phyloP scores from a whole-genome alignment of 1,140 invertebrate genomes.

The Eciton burchellii region DNA sequence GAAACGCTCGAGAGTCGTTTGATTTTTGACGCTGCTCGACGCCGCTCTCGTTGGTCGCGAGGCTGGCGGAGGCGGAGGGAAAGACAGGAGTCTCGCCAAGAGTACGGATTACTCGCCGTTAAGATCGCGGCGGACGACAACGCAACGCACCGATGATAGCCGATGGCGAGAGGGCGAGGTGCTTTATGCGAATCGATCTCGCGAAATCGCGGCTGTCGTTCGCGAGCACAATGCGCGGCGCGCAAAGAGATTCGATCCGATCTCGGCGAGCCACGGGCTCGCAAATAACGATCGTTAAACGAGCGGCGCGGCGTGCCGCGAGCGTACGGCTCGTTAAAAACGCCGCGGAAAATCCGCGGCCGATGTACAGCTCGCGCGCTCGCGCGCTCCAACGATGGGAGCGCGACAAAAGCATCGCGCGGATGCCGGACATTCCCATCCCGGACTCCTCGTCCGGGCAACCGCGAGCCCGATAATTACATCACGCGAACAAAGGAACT shows the following conservation, averaged over 20 bases:
- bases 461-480: not conserved
- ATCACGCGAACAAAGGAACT: conserved; percentile 62
- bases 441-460: not conserved
- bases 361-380: conserved; percentile 63
- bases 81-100: not conserved
- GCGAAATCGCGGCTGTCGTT: conserved; percentile 57
- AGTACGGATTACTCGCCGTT: not conserved
- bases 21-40: no score
- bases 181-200: conserved; percentile 66
- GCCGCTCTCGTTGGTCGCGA: not conserved
- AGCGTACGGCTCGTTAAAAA: conserved; percentile 79
- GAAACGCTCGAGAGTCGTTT: not conserved
- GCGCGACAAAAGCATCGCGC: conserved; percentile 6
- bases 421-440: not conserved
- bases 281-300: conserved; percentile 84
- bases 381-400: not conserved
- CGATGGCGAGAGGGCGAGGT: conserved; percentile 18
- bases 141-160: conserved; percentile 1
- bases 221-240: conserved; percentile 72
- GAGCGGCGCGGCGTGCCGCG: conserved; percentile 73
- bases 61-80: not conserved
- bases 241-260: conserved; percentile 77
- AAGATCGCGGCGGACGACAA: not conserved
- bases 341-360: conserved; percentile 53
- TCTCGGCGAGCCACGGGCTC: conserved; percentile 74